These are phyloP conservation scores for Pempheris klunzingeri DNA, from an alignment of 2,797 vertebrate species.

Conservation along the genomic window DNA sequence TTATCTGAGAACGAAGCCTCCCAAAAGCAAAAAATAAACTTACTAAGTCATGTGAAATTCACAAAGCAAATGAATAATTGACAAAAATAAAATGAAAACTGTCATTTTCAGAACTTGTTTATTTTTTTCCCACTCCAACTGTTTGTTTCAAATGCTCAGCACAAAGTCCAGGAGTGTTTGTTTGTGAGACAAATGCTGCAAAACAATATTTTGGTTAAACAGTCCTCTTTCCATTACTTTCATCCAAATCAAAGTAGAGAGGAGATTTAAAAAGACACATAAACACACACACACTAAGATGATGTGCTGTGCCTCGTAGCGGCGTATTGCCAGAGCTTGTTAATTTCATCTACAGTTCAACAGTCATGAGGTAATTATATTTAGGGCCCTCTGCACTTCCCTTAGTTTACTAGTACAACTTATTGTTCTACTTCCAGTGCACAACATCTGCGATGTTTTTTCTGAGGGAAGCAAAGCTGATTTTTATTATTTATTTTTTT, in stretches of 20 bases:
- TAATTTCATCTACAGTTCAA: conserved; percentile 74
- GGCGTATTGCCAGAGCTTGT: conserved; percentile 65
- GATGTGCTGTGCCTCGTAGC: conserved; percentile 20
- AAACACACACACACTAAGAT: conserved; percentile 22
- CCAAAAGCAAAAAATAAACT: background rate
- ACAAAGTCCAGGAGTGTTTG: conserved; percentile 26
- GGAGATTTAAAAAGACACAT: conserved; percentile 23
- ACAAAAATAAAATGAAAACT: conserved; percentile 17
- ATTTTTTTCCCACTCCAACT: background rate
- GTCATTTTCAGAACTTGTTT: conserved; percentile 6
- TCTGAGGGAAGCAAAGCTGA: background rate
- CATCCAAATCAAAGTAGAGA: conserved; percentile 49
- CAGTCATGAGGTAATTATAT: conserved; percentile 69
- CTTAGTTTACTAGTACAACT: background rate
- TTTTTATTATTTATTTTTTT: background rate
- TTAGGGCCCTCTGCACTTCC: conserved; percentile 14
- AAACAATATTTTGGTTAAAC: conserved; percentile 49
- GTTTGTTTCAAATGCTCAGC: conserved; percentile 31
- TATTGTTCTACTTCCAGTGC: background rate
- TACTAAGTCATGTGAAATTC: background rate
- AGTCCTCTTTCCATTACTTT: conserved; percentile 38
- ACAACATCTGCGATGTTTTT: background rate
- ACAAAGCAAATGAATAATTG: conserved; percentile 20
- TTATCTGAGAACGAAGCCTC: background rate
- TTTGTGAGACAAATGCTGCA: conserved; percentile 17